These are phyloP conservation scores for Lepeophtheirus nordmannii DNA, from an alignment of 2,888 invertebrate species.

Conservation along the genomic window DNA sequence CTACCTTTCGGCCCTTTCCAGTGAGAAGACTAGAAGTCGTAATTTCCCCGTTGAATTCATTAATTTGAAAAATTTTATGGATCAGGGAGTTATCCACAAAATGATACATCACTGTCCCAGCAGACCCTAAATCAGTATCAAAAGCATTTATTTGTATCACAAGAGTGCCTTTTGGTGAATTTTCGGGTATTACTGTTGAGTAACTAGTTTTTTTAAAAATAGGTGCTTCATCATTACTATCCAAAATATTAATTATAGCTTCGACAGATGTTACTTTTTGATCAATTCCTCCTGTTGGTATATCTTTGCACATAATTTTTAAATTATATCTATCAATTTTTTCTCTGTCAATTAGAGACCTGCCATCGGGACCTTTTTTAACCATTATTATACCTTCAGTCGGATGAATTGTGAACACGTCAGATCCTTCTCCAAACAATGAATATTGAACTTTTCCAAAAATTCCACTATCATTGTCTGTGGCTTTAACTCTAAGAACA, in stretches of 20 bases:
- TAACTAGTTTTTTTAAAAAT: constrained; percentile 43
- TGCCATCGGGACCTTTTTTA: constrained; percentile 35
- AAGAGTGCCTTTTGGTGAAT: constrained; percentile 43
- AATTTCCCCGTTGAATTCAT: constrained; percentile 49
- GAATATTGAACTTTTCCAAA: constrained; percentile 55
- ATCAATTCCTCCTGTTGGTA: constrained; percentile 51
- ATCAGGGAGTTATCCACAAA: constrained; percentile 36
- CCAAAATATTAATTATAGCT: constrained; percentile 51
- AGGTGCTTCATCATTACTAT: constrained; percentile 64
- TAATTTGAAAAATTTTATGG: constrained; percentile 52
- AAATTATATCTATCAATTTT: constrained; percentile 50
- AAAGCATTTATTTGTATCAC: constrained; percentile 43
- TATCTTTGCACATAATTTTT: constrained; percentile 57
- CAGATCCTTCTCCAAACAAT: constrained; percentile 54
- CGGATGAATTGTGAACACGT: constrained; percentile 51
- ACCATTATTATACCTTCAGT: constrained; percentile 26
- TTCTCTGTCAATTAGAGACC: constrained; percentile 55
- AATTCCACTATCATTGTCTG: constrained; percentile 43
- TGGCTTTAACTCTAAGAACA: constrained; percentile 51
- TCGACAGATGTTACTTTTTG: constrained; percentile 45
- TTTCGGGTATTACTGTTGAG: constrained; percentile 59
- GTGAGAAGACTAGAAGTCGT: constrained; percentile 49
- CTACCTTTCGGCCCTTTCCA: constrained; percentile 52
- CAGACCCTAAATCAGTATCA: constrained; percentile 51
- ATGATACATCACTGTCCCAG: constrained; percentile 43